Percentiles rank a stretch among this genome's conserved stretches.
Conservation (phyloP, 2,888 invertebrate genomes). For the Epirrita christyi region DNA sequence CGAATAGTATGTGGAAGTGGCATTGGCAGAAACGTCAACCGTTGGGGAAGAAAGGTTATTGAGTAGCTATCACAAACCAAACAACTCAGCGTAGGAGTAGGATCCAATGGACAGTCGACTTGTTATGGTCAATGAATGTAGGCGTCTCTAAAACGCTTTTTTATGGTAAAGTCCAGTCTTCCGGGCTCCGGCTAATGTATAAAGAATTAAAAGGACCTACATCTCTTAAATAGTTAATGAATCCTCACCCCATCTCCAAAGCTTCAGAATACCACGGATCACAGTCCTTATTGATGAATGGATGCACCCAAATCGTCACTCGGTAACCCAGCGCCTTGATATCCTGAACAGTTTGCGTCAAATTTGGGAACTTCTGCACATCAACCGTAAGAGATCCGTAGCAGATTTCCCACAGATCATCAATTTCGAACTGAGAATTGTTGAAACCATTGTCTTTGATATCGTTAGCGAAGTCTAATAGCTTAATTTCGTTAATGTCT, state of each 20-base stretch:
- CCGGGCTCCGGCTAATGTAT: too few relatives aligned
- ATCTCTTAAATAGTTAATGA: too few relatives aligned
- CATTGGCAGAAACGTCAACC: too few relatives aligned
- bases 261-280: conserved; percentile 85
- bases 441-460: conserved; percentile 87
- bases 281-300: conserved; percentile 92
- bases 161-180: too few relatives aligned
- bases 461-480: conserved; percentile 87
- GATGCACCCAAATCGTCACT: conserved; percentile 94
- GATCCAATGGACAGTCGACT: too few relatives aligned
- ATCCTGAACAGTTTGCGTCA: conserved; percentile 84
- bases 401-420: conserved; percentile 94
- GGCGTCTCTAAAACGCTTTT: too few relatives aligned
- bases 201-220: too few relatives aligned
- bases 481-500: conserved; percentile 85
- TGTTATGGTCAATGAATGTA: too few relatives aligned
- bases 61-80: too few relatives aligned
- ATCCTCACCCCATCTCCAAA: conserved; percentile 78
- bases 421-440: conserved; percentile 92
- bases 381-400: conserved; percentile 93
- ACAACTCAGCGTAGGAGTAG: too few relatives aligned
- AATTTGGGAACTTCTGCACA: conserved; percentile 88
- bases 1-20: too few relatives aligned
- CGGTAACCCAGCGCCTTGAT: conserved; percentile 88
- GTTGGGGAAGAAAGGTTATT: too few relatives aligned